Evolutionary conservation across 2,888 invertebrate species (phyloP).

Genomic region (Pachydiplax longipennis): DNA sequence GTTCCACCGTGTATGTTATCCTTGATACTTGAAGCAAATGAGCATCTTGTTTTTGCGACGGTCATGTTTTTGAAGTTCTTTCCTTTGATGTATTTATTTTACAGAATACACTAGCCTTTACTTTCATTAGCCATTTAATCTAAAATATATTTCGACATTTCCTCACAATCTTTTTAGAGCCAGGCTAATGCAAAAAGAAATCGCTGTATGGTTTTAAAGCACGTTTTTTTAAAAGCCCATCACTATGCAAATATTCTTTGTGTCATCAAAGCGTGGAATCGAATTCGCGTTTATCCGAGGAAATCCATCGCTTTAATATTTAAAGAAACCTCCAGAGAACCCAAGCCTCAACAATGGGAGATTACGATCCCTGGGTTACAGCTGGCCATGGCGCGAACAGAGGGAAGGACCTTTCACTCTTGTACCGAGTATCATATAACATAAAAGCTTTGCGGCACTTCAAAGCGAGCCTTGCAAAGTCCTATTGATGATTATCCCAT

Average conservation of each 20-base stretch:
- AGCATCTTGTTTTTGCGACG: background rate
- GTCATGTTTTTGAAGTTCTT: background rate
- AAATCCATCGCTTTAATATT: background rate
- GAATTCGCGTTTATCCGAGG: background rate
- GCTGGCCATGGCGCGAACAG: background rate
- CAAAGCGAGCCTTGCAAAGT: background rate
- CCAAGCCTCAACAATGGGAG: background rate
- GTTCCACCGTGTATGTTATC: too few relatives aligned
- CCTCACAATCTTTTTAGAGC: too few relatives aligned
- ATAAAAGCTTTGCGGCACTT: background rate
- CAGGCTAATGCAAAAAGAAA: too few relatives aligned
- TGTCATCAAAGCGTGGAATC: background rate
- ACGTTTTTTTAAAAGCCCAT: too few relatives aligned
- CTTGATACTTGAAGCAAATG: too few relatives aligned
- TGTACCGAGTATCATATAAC: background rate
- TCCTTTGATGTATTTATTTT: too few relatives aligned
- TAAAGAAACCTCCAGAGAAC: background rate
- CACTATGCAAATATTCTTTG: too few relatives aligned
- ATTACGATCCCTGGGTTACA: background rate
- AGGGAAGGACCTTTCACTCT: background rate
- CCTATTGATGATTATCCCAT: background rate
- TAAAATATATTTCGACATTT: background rate
- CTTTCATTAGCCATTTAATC: background rate
- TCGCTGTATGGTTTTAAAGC: too few relatives aligned
- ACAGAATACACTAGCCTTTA: background rate